Base-by-base conservation (phyloP, 2,113 vertebrate genomes). In the Tachysurus fulvidraco region DNA sequence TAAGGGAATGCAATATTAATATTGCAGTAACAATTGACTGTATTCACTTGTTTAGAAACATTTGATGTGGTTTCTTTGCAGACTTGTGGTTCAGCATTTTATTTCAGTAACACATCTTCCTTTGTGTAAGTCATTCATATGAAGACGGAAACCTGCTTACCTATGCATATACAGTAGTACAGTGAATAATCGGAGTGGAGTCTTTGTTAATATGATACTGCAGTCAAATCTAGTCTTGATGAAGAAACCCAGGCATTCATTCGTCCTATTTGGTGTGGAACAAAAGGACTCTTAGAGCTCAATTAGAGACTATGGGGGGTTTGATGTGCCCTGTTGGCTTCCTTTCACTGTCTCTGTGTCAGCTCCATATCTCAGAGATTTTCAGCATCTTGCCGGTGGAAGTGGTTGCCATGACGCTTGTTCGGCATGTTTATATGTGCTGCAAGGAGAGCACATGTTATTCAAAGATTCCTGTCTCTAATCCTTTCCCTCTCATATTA, bases 381-480 rank as follows among this genome's bases (percentile, higher is more conserved):
- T 64, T 85, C 84, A 91, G 90, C 90, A 77, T 87, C 88, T 83
- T 87, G 89, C 90, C 92, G 87, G 91, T 91, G 86, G 89, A 88
- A 94, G 92, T 93, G 90, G 92, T 94, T 95, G 94, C 93, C 93
- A 94, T 95, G 94, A 94, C 92, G 92, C 89, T 93, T 93, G 90
- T 92, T 89, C 90, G 88, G 89, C 93, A 92, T 92, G 90, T 90
- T 93, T 92, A 91, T 87, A 83, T 84, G 74, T 83, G 74, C 69
- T 28, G 44, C 69, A 77, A 62, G 17, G 23, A 78, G n/a, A 83
- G 77, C 44, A 71, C 84, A 78, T 85, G 69, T 23, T 84, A 77
- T 87, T 78, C 60, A 36, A 25, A 64, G 54, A 1, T 50, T 13
- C 23, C 73, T n/a, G 16, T 80, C 30, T 44, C 57, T 79, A 36